Percentiles rank a stretch among this genome's conserved stretches.
Conservation (phyloP, 2,888 invertebrate genomes). For the Saturnia pavonia region DNA sequence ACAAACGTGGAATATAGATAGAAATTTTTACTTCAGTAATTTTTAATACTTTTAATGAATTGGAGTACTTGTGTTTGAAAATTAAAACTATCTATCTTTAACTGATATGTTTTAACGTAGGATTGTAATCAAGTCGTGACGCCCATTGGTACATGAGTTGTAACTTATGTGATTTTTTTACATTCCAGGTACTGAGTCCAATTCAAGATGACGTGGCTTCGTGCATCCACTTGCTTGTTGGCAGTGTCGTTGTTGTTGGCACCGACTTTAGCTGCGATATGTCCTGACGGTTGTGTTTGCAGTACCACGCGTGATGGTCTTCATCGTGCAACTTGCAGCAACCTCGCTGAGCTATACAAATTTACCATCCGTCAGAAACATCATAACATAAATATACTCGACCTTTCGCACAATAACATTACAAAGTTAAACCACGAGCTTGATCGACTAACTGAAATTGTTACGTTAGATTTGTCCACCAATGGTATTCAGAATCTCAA, state of each 20-base stretch:
- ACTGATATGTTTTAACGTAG: neutral
- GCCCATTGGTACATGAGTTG: neutral
- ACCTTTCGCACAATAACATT: constrained; percentile 84
- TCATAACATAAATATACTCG: constrained; percentile 80
- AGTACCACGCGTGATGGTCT: constrained; percentile 85
- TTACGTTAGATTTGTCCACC: constrained; percentile 84
- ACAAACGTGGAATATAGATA: too few species aligned
- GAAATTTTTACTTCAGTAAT: neutral
- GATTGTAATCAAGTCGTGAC: neutral
- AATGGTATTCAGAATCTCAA: constrained; percentile 82
- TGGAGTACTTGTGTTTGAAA: neutral
- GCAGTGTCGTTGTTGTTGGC: constrained; percentile 56
- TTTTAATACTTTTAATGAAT: neutral
- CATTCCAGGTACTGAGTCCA: constrained; percentile 70
- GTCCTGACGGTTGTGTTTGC: constrained; percentile 80
- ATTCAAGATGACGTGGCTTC: constrained; percentile 62
- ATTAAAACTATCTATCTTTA: neutral
- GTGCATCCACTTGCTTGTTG: constrained; percentile 52
- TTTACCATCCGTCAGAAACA: constrained; percentile 74
- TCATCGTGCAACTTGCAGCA: constrained; percentile 84
- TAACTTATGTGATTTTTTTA: constrained; percentile 7
- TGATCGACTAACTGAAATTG: constrained; percentile 82
- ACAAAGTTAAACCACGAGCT: constrained; percentile 81
- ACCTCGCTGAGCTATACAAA: constrained; percentile 89
- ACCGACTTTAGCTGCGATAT: constrained; percentile 61